A percentile compares a stretch with the other conserved stretches of the same genome.
Evolutionary conservation across 1,140 invertebrate species (phyloP).

Genomic region (Atta texana): DNA sequence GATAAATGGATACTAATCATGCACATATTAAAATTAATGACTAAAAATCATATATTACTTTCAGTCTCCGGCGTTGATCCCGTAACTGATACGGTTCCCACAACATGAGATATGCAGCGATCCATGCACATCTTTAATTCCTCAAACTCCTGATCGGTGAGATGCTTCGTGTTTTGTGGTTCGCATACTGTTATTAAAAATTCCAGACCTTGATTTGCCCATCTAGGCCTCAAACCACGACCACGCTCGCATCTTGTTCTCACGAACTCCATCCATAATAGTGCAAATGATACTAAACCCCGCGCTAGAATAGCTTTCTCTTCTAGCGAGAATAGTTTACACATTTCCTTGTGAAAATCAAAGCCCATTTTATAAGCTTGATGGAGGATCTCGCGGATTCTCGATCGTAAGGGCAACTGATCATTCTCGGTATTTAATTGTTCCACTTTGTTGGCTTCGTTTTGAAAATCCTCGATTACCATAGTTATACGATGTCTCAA

Average conservation of each 20-base stretch:
- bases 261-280: conserved; percentile 95
- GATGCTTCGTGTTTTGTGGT: conserved; percentile 91
- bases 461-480: conserved; percentile 89
- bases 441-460: conserved; percentile 78
- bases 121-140: conserved; percentile 91
- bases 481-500: conserved; percentile 88
- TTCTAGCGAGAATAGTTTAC: conserved; percentile 88
- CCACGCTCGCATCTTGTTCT: conserved; percentile 93
- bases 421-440: conserved; percentile 80
- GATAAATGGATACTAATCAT: neutral
- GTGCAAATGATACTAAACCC: conserved; percentile 91
- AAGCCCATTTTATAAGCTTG: conserved; percentile 96
- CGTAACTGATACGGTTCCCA: conserved; percentile 88
- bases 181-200: conserved; percentile 94
- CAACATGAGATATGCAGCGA: conserved; percentile 92
- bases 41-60: conserved; percentile 30
- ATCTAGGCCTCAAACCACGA: conserved; percentile 92
- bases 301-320: conserved; percentile 81
- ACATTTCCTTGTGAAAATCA: conserved; percentile 95
- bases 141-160: conserved; percentile 93
- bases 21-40: neutral
- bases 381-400: conserved; percentile 93
- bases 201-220: conserved; percentile 94
- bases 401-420: conserved; percentile 85
- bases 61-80: conserved; percentile 68